Conservation (phyloP, 2,113 vertebrate genomes). For the Atrichornis clamosus region DNA sequence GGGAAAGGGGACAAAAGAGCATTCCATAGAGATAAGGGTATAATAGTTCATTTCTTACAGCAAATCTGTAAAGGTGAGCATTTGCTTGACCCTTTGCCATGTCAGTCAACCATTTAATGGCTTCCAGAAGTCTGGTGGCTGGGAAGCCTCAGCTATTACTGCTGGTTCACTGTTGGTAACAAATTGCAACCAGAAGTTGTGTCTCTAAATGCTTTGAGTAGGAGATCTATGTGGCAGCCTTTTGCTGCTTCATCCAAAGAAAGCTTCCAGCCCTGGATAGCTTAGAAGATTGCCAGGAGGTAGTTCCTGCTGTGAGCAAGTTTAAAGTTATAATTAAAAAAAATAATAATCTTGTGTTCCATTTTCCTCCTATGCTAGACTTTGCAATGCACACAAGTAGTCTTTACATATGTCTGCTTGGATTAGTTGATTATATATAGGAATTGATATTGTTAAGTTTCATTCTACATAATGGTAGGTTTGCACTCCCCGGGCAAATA, state of each 20-base stretch:
- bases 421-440: neutral
- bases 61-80: neutral
- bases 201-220: neutral
- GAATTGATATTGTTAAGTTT: neutral
- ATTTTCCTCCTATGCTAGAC: neutral
- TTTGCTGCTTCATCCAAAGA: neutral
- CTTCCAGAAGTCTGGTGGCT: neutral
- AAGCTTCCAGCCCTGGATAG: neutral
- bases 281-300: neutral
- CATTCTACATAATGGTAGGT: neutral
- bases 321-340: neutral
- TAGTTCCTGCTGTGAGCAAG: neutral
- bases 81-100: slow-evolving; percentile 9
- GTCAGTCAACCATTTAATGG: neutral
- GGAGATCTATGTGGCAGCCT: neutral
- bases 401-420: neutral
- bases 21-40: neutral
- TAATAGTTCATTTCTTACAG: neutral
- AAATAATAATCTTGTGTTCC: neutral
- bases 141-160: neutral
- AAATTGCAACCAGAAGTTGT: neutral
- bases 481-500: neutral
- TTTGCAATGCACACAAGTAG: neutral
- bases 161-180: neutral
- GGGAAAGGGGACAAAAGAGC: neutral